These are phyloP conservation scores for Metallyticus violacea DNA, from an alignment of 2,888 invertebrate species.

Conservation along the genomic window DNA sequence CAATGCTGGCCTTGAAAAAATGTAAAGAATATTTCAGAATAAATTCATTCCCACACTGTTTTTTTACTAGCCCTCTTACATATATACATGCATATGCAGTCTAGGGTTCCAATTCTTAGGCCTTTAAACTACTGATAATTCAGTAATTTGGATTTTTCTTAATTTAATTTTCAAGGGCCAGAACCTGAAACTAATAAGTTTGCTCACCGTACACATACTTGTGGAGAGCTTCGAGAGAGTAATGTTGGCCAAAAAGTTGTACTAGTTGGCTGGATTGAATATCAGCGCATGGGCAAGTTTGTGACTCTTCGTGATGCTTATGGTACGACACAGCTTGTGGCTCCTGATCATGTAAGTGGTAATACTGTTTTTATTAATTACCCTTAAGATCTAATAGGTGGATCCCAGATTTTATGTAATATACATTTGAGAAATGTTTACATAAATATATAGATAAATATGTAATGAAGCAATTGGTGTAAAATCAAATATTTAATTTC, in stretches of 20 bases:
- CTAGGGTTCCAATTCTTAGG: too few relatives aligned
- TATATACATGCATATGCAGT: background rate
- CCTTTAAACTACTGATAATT: too few relatives aligned
- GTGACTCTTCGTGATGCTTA: slow-evolving; percentile 83
- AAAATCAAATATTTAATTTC: too few relatives aligned
- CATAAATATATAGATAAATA: too few relatives aligned
- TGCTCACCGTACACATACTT: slow-evolving; percentile 43
- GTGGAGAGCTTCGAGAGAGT: slow-evolving; percentile 71
- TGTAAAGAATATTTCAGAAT: too few relatives aligned
- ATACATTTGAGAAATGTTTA: too few relatives aligned
- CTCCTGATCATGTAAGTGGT: slow-evolving; percentile 56
- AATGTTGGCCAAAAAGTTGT: slow-evolving; percentile 72
- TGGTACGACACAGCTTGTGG: slow-evolving; percentile 77
- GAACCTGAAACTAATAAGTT: background rate
- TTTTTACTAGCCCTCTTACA: background rate
- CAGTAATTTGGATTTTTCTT: background rate
- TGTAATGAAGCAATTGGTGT: too few relatives aligned
- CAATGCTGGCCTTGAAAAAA: too few relatives aligned
- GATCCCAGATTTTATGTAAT: too few relatives aligned
- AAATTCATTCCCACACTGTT: background rate
- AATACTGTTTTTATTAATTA: background rate
- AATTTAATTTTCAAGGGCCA: background rate
- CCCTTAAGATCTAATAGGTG: too few relatives aligned
- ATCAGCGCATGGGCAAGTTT: slow-evolving; percentile 78
- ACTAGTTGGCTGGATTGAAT: slow-evolving; percentile 91